Percentiles rank a stretch among this genome's conserved stretches.
phyloP scores from a whole-genome alignment of 1,140 invertebrate genomes.

The Danaus plexippus region DNA sequence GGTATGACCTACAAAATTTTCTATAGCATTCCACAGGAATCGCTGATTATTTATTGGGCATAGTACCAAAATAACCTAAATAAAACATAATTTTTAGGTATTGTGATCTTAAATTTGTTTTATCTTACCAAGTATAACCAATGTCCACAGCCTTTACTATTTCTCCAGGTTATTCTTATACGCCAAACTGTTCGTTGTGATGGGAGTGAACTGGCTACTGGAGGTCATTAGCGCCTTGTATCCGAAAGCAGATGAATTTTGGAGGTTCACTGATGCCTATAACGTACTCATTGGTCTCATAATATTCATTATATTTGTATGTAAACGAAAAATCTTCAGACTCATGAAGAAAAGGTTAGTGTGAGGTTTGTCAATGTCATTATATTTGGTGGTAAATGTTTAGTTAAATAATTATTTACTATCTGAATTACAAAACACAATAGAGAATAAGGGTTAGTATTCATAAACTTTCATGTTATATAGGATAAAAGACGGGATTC shows the following conservation, averaged over 20 bases:
- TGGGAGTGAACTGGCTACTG: conserved; percentile 62
- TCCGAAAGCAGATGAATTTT: conserved; percentile 30
- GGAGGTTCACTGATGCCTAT: conserved; percentile 48
- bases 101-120: too few species aligned
- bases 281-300: conserved; percentile 61
- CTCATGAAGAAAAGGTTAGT: conserved; percentile 60
- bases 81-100: too few species aligned
- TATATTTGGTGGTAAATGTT: conserved; percentile 1
- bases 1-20: conserved; percentile 26
- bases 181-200: conserved; percentile 55
- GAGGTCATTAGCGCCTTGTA: conserved; percentile 53
- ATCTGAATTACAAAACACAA: background rate
- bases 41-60: too few species aligned
- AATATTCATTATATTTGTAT: conserved; percentile 71
- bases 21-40: background rate
- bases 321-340: conserved; percentile 63
- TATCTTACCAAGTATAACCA: conserved; percentile 4
- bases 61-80: too few species aligned
- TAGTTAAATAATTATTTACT: conserved; percentile 3
- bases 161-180: conserved; percentile 49
- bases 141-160: conserved; percentile 8
- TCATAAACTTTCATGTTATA: conserved; percentile 20
- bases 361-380: conserved; percentile 9
- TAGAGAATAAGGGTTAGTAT: too few species aligned
- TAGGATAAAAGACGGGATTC: conserved; percentile 47